phyloP scores from a whole-genome alignment of 2,888 invertebrate species.

The Sesamia inferens region DNA sequence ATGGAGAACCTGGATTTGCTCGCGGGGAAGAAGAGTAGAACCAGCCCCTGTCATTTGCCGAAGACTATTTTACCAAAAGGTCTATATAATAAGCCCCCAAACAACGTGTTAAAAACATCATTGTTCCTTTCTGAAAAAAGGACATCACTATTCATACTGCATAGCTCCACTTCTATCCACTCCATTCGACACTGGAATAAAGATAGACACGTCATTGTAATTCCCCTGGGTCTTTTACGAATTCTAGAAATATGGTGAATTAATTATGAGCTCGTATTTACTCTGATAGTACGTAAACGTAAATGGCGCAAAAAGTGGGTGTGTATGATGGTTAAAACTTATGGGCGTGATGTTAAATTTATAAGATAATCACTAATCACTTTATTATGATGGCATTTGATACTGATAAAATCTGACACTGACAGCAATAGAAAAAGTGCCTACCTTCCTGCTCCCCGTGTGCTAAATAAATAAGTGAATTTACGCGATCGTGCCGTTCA shows the following conservation, averaged over 20 bases:
- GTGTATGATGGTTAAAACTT: neutral
- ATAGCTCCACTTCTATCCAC: too few relatives aligned
- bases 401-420: neutral
- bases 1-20: slow-evolving; percentile 89
- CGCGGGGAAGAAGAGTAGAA: slow-evolving; percentile 67
- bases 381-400: neutral
- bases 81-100: neutral
- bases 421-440: neutral
- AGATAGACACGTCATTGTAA: too few relatives aligned
- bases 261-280: neutral
- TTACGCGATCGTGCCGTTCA: neutral
- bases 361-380: neutral
- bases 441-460: neutral
- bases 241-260: neutral
- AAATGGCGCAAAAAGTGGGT: neutral
- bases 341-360: neutral
- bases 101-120: too few relatives aligned
- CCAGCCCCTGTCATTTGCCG: neutral
- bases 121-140: too few relatives aligned
- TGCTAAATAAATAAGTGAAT: neutral
- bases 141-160: too few relatives aligned
- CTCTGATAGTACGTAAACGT: neutral
- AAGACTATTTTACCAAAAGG: neutral
- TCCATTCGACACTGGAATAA: too few relatives aligned
- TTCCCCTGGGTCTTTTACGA: too few relatives aligned